Base-by-base conservation (phyloP, 2,888 invertebrate species). In the Hemistola chrysoprasaria region DNA sequence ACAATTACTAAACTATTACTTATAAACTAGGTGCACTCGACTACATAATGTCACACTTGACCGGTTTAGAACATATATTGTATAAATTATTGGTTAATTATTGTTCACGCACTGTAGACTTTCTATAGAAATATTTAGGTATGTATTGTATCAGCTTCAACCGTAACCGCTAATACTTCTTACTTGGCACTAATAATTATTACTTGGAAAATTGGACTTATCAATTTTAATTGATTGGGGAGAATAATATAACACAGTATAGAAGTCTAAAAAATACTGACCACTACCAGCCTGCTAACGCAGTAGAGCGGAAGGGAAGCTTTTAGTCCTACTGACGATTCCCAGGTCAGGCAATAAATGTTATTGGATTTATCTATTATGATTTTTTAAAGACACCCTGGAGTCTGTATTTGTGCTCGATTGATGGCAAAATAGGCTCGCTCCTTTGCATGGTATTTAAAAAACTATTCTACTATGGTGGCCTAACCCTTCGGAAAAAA, bases 31-130 rank as follows among this genome's bases (percentile, higher is more conserved):
- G 8, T 27, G 8, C 22, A n/a, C n/a, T n/a, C n/a, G n/a, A n/a
- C n/a, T n/a, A n/a, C n/a, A n/a, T n/a, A n/a, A n/a, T n/a, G 23
- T 31, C 31, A 9, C 22, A 11, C 8, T 10, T 10, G 27, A 16
- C 10, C 7, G 16, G 33, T 33, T 23, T 32, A 25, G 5, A 38
- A 21, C 11, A 22, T 34, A n/a, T n/a, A n/a, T 26, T 38, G 27
- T 31, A 32, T 41, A 45, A 43, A 28, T 35, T 24, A 37, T 28
- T 27, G 38, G 31, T 22, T 43, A 42, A 37, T 36, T 22, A 49
- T 45, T 34, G 31, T 40, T 38, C 30, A 21, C 39, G 39, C 49
- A 54, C 45, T 49, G 51, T 51, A 51, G 29, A 41, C 39, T 47
- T 47, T 47, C 44, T 28, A 38, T 35, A 10, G 35, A 50, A 42